Conservation (phyloP, 2,888 invertebrate species). For the Lomographa bimaculata region DNA sequence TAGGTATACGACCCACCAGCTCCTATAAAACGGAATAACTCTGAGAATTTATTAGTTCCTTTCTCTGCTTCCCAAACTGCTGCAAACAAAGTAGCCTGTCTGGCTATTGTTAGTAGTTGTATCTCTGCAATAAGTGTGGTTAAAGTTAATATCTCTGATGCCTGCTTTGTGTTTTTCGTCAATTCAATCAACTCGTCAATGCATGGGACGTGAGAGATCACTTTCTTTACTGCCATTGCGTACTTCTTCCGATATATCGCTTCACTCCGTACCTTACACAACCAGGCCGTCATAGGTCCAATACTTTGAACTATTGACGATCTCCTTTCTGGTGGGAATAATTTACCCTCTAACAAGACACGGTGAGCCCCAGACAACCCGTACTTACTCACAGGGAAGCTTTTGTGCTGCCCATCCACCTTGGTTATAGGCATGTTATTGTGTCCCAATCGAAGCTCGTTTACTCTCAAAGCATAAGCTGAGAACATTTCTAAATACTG, state of each 20-base stretch:
- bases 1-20: too few species aligned
- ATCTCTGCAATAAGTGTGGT: constrained; percentile 34
- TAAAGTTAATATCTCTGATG: constrained; percentile 23
- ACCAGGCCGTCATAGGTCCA: constrained; percentile 37
- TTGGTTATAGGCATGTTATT: constrained; percentile 1
- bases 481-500: constrained; percentile 1
- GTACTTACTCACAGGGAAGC: neutral
- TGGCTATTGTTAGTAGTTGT: constrained; percentile 30
- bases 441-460: neutral
- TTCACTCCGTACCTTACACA: constrained; percentile 34
- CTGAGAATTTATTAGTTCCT: too few species aligned
- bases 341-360: constrained; percentile 30
- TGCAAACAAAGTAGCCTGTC: constrained; percentile 24
- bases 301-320: constrained; percentile 33
- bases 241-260: constrained; percentile 29
- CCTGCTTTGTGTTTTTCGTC: constrained; percentile 24
- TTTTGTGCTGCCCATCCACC: neutral
- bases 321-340: constrained; percentile 36
- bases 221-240: constrained; percentile 35
- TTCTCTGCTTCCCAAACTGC: neutral
- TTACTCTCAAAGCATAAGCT: neutral
- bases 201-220: constrained; percentile 32
- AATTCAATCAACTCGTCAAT: constrained; percentile 38
- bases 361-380: constrained; percentile 35
- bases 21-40: too few species aligned